These are phyloP conservation scores for Euleptes europaea DNA, from an alignment of 2,113 vertebrate genomes.

Conservation along the genomic window DNA sequence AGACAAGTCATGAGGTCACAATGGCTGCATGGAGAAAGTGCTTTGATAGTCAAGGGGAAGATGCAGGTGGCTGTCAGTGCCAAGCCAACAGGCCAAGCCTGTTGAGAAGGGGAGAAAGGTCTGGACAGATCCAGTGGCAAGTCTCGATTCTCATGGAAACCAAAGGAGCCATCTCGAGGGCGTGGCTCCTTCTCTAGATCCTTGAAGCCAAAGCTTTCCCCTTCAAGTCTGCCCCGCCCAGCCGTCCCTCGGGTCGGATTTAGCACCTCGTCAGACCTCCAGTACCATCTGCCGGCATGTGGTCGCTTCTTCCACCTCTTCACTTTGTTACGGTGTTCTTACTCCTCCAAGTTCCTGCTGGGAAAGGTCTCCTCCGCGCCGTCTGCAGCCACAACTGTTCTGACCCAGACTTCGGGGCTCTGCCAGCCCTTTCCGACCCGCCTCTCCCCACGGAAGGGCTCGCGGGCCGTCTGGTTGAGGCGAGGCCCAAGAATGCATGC, in stretches of 20 bases:
- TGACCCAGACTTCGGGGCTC: constrained; percentile 70
- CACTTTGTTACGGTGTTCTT: not conserved
- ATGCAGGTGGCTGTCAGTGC: no score
- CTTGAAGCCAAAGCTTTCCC: not conserved
- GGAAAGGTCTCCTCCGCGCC: not conserved
- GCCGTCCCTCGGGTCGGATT: not conserved
- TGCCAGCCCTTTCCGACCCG: constrained; percentile 77
- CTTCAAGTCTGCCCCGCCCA: not conserved
- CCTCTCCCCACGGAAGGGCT: constrained; percentile 69
- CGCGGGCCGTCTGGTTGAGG: constrained; percentile 74
- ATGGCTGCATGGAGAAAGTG: not conserved
- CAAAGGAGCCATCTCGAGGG: not conserved
- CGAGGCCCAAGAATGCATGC: constrained; percentile 77
- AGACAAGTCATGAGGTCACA: constrained; percentile 17
- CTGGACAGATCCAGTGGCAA: not conserved
- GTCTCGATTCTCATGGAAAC: constrained; percentile 13
- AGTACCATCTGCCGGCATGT: not conserved
- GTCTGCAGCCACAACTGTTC: constrained; percentile 42
- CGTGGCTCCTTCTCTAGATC: not conserved
- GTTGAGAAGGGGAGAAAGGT: not conserved
- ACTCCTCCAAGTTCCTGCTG: not conserved
- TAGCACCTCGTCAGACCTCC: not conserved
- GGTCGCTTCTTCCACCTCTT: not conserved
- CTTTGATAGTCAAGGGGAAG: no score
- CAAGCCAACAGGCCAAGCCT: not conserved